A percentile compares a stretch with the other conserved stretches of the same genome.
phyloP scores from a whole-genome alignment of 2,888 invertebrate genomes.

The Calephelis perditalis region DNA sequence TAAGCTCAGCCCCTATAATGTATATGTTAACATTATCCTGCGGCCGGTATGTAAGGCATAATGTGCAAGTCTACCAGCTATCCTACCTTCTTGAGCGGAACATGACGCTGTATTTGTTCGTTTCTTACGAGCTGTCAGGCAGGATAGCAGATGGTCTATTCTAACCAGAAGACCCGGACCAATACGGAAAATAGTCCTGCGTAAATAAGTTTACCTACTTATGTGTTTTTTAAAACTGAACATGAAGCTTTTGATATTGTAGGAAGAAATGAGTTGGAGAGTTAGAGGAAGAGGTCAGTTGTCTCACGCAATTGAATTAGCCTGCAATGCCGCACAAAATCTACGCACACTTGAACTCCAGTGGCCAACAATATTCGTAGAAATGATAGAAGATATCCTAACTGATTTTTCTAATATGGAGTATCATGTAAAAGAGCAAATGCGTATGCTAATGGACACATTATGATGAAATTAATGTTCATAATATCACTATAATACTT shows the following conservation, averaged over 20 bases:
- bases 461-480: constrained; percentile 33
- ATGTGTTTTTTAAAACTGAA: too few species aligned
- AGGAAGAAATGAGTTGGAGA: constrained; percentile 85
- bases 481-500: neutral
- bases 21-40: too few species aligned
- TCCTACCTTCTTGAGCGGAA: too few species aligned
- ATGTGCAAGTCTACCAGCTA: too few species aligned
- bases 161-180: too few species aligned
- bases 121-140: too few species aligned
- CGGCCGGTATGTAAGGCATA: too few species aligned
- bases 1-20: too few species aligned
- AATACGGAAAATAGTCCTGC: too few species aligned
- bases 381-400: constrained; percentile 87
- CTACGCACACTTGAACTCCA: constrained; percentile 84
- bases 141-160: too few species aligned
- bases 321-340: constrained; percentile 87
- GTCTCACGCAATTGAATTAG: constrained; percentile 83
- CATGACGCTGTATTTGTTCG: too few species aligned
- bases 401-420: constrained; percentile 90
- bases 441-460: constrained; percentile 72
- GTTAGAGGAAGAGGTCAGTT: constrained; percentile 86
- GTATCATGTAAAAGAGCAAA: constrained; percentile 84
- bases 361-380: constrained; percentile 87
- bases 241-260: constrained; percentile 16
- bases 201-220: too few species aligned